Base-by-base conservation (phyloP, 1,140 invertebrate genomes). In the Ptiloglossa arizonensis region DNA sequence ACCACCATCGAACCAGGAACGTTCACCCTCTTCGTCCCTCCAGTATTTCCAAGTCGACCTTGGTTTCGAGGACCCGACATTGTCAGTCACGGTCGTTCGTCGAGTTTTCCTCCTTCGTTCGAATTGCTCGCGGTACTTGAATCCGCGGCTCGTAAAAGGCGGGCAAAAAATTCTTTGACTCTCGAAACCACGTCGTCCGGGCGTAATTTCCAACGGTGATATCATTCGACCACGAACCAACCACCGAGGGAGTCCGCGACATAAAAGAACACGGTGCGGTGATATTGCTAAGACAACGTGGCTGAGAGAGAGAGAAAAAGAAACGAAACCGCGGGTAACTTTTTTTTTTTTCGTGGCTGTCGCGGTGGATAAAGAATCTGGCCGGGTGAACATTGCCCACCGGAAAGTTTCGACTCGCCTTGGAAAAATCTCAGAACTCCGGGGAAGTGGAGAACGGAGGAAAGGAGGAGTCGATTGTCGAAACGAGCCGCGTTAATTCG, bases 401-500 rank as follows among this genome's bases (percentile, higher is more conserved):
- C 46, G 13, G 62, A 35, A 74, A 74, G 29, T 74, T 56, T 22
- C 57, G 35, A 52, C 5, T 48, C 17, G 52, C 4, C 52, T 2
- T 41, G 15, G 4, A n/a, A n/a, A 4, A 24, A 44, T 35, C 19
- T 68, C 17, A 1, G 29, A 19, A 57, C 24, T 57, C 6, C 2
- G 24, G n/a, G 22, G 22, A 1, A 4, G 11, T 1, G 2, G 8
- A n/a, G 29, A 6, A n/a, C n/a, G n/a, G n/a, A n/a, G n/a, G n/a
- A n/a, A n/a, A n/a, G n/a, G n/a, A n/a, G n/a, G n/a, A n/a, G n/a
- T n/a, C 38, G 56, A 69, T 60, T 44, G 32, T 69, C 24, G 15
- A 46, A 56, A 22, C 52, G 54, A 69, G 44, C 22, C 44, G 29
- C 32, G 64, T 50, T 76, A 69, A 69, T 76, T 69, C n/a, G 41